Evolutionary conservation across 2,113 vertebrate genomes (phyloP), one percentile per base, ranked within the genome.

Genomic region (Mus pahari): DNA sequence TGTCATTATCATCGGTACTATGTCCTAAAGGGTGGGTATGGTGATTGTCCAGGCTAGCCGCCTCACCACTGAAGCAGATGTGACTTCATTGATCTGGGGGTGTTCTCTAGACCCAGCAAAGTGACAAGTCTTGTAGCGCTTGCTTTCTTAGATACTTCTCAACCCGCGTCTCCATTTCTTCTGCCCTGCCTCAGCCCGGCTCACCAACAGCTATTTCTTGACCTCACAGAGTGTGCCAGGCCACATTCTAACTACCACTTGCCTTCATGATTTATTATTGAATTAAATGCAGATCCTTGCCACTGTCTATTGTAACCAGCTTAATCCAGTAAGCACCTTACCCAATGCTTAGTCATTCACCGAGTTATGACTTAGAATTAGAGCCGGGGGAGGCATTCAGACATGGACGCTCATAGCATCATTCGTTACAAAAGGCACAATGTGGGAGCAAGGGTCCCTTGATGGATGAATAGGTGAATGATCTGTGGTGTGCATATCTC

Each of bases 1-100:
- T 9, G 19, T 31, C 1, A 9, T 11, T 2, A 0, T n/a, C 28
- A 11, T 12, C 19, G 20, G 4, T 17, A 6, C 71, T 7, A 12
- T 1, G 7, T 60, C 50, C 9, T 53, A 1, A 28, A 22, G 17
- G 73, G 1, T 26, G 19, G 22, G 1, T 0, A 36, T 17, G 10
- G 14, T 36, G 11, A 39, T 24, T 48, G n/a, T 9, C 8, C 1
- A 39, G 53, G 11, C 55, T 73, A 55, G 36, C 16, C 26, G 24
- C 26, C 5, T 24, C 1, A 53, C 53, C 7, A 11, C 24, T 58
- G 36, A 3, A 86, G 24, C 8, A 26, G 39, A 16, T 86, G 8
- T 39, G 53, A 31, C 28, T 53, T 79, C 17, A 3, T 60, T 28
- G 9, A 53, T 33, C 31, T 8, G 17, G 48, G 60, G 10, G 8